A percentile compares a stretch with the other conserved stretches of the same genome.
Conservation (phyloP, 2,888 invertebrate genomes). For the Eupithecia inturbata region DNA sequence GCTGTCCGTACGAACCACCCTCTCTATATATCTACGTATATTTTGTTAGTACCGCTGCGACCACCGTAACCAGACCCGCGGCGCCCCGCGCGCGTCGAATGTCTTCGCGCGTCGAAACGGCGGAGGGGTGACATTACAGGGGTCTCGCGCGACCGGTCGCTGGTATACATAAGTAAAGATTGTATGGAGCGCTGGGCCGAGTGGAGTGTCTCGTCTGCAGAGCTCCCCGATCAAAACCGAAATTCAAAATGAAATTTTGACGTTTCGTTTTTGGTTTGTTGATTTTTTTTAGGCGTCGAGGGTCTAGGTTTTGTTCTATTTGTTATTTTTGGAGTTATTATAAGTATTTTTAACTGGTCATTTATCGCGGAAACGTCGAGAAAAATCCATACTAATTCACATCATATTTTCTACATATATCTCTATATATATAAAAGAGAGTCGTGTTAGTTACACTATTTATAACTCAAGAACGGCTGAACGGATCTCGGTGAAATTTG, state of each 20-base stretch:
- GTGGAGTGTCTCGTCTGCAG: slow-evolving; percentile 79
- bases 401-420: too few relatives aligned
- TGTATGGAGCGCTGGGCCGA: slow-evolving; percentile 69
- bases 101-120: slow-evolving; percentile 58
- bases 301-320: neutral
- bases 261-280: slow-evolving; percentile 45
- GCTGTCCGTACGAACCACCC: slow-evolving; percentile 73
- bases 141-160: slow-evolving; percentile 58
- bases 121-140: slow-evolving; percentile 61
- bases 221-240: slow-evolving; percentile 79
- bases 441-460: too few relatives aligned
- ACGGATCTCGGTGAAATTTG: too few relatives aligned
- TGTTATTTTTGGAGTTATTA: too few relatives aligned
- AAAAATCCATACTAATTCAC: too few relatives aligned
- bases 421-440: too few relatives aligned
- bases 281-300: neutral
- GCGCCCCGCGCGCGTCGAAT: slow-evolving; percentile 57
- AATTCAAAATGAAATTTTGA: slow-evolving; percentile 74
- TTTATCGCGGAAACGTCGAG: too few relatives aligned
- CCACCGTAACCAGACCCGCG: slow-evolving; percentile 65
- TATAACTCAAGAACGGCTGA: too few relatives aligned
- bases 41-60: slow-evolving; percentile 80
- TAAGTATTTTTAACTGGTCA: too few relatives aligned
- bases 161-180: slow-evolving; percentile 73
- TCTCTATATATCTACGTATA: slow-evolving; percentile 75